Evolutionary conservation across 2,888 invertebrate genomes (phyloP).

Genomic region (Drosophila neonasuta): DNA sequence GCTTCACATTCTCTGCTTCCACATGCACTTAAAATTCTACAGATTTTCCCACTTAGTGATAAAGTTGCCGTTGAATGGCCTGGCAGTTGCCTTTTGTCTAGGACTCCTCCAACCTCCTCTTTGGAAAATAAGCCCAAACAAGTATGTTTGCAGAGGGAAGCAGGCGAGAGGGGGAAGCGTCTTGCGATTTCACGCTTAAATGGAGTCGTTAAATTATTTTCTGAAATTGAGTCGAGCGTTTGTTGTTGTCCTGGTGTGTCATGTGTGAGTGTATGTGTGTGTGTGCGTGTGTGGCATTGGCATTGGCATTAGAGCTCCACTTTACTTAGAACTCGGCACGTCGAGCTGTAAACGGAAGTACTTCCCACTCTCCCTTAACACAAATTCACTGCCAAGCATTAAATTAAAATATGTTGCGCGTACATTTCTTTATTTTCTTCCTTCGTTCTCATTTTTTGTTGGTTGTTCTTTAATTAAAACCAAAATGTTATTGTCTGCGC

Average conservation of each 20-base stretch:
- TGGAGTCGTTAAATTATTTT: slow-evolving; percentile 79
- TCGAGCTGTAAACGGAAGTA: slow-evolving; percentile 72
- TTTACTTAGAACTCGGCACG: slow-evolving; percentile 51
- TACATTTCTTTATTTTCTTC: slow-evolving; percentile 37
- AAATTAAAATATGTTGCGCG: slow-evolving; percentile 69
- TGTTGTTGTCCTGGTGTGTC: slow-evolving; percentile 37
- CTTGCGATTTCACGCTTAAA: slow-evolving; percentile 77
- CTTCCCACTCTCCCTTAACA: slow-evolving; percentile 38
- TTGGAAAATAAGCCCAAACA: slow-evolving; percentile 58
- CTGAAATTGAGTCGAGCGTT: slow-evolving; percentile 72
- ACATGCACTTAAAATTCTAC: slow-evolving; percentile 73
- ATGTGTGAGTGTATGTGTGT: slow-evolving; percentile 8
- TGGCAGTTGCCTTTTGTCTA: slow-evolving; percentile 60
- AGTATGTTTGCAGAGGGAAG: slow-evolving; percentile 6
- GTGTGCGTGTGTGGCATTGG: slow-evolving; percentile 45
- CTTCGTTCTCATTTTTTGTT: slow-evolving; percentile 7
- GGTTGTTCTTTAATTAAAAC: slow-evolving; percentile 64
- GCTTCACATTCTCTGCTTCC: slow-evolving; percentile 12
- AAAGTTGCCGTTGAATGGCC: slow-evolving; percentile 69
- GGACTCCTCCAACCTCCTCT: slow-evolving; percentile 26
- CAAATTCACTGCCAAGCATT: slow-evolving; percentile 59
- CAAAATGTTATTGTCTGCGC: slow-evolving; percentile 61
- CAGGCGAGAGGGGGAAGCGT: slow-evolving; percentile 14
- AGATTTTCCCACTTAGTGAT: slow-evolving; percentile 78
- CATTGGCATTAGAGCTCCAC: slow-evolving; percentile 62